Conservation (phyloP, 2,888 invertebrate species). For the Scaptodrosophila latifasciaeformis region DNA sequence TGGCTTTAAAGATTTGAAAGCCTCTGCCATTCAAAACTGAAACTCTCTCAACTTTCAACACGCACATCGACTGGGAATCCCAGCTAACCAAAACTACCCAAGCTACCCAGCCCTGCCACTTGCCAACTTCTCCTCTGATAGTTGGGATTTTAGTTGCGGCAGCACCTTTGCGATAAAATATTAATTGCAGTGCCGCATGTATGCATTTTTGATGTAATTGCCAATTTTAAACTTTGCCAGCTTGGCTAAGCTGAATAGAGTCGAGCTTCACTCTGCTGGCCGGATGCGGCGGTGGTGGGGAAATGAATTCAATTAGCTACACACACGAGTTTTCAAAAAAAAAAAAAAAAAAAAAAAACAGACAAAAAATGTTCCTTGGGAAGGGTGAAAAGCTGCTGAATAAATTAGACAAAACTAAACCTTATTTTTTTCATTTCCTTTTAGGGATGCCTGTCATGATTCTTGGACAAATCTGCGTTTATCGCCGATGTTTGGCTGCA, state of each 20-base stretch:
- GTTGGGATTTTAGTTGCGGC: slow-evolving; percentile 11
- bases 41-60: slow-evolving; percentile 56
- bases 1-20: slow-evolving; percentile 35
- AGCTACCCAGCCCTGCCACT: neutral
- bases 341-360: no score
- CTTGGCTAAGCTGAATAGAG: no score
- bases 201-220: slow-evolving; percentile 67
- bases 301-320: slow-evolving; percentile 52
- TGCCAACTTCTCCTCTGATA: slow-evolving; percentile 11
- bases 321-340: no score
- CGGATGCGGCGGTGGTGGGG: slow-evolving; percentile 13
- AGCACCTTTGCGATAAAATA: slow-evolving; percentile 55
- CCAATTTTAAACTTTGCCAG: slow-evolving; percentile 60
- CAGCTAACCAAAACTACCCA: slow-evolving; percentile 2
- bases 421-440: slow-evolving; percentile 21
- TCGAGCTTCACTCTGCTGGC: no score
- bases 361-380: no score
- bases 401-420: no score
- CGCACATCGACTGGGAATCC: slow-evolving; percentile 37
- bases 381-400: no score
- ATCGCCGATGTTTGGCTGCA: slow-evolving; percentile 94
- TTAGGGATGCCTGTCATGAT: slow-evolving; percentile 88
- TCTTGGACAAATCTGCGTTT: slow-evolving; percentile 90
- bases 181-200: slow-evolving; percentile 62
- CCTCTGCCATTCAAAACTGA: slow-evolving; percentile 3